Percentiles rank a stretch among this genome's conserved stretches.
Evolutionary conservation across 2,888 invertebrate genomes (phyloP).

Genomic region (Ochropleura leucogaster): DNA sequence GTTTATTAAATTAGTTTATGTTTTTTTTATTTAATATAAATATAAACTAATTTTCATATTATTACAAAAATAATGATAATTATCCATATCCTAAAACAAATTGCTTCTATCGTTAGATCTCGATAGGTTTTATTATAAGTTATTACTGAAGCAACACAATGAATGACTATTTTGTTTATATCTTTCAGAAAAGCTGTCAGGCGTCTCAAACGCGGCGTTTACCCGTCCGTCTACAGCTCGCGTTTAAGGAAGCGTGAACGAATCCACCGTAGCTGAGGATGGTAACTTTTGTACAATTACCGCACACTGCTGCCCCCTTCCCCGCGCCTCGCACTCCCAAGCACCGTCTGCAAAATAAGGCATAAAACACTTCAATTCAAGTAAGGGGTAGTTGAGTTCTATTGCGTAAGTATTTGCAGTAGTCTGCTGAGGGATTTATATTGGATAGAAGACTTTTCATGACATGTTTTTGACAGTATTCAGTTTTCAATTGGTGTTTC

Average conservation of each 20-base stretch:
- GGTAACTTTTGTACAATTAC: slow-evolving; percentile 88
- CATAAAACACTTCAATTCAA: background rate
- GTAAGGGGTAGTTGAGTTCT: background rate
- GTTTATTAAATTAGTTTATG: too few relatives aligned
- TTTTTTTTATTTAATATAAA: too few relatives aligned
- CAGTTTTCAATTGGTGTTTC: background rate
- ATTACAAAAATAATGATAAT: background rate
- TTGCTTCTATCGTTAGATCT: background rate
- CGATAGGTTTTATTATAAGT: background rate
- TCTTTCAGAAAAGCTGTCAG: background rate
- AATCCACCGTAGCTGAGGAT: slow-evolving; percentile 83
- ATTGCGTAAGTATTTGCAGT: background rate
- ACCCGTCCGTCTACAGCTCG: slow-evolving; percentile 57
- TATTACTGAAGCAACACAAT: background rate
- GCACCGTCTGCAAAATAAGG: slow-evolving; percentile 76
- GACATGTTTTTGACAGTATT: background rate
- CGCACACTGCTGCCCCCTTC: slow-evolving; percentile 72
- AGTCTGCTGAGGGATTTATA: background rate
- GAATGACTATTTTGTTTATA: background rate
- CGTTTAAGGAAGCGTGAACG: slow-evolving; percentile 79
- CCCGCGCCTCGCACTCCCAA: slow-evolving; percentile 50
- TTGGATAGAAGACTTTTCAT: background rate
- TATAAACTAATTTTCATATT: too few relatives aligned
- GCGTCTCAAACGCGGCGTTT: slow-evolving; percentile 66
- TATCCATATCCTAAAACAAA: background rate